A percentile compares a stretch with the other conserved stretches of the same genome.
Evolutionary conservation across 1,140 invertebrate species (phyloP).

Genomic region (Limonius californicus): DNA sequence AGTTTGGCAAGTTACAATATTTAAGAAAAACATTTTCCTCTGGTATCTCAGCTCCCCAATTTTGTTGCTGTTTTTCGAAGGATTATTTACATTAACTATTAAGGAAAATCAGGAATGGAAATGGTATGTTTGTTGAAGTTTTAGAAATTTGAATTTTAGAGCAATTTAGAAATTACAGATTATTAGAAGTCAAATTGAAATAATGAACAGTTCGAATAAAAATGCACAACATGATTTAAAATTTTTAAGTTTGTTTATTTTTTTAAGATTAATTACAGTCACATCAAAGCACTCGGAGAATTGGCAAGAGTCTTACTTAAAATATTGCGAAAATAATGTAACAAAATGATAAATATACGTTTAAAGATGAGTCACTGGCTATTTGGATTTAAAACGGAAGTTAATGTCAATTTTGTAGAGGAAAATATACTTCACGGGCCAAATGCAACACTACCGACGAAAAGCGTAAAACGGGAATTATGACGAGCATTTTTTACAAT

Average conservation of each 20-base stretch:
- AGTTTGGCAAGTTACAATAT: constrained; percentile 75
- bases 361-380: no score
- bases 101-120: constrained; percentile 85
- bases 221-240: no score
- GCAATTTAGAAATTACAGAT: background rate
- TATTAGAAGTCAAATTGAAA: background rate
- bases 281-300: background rate
- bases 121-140: constrained; percentile 69
- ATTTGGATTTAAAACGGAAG: no score
- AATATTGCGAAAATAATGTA: no score
- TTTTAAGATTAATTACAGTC: background rate
- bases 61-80: constrained; percentile 71
- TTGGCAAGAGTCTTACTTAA: background rate
- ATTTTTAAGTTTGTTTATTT: no score
- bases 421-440: no score
- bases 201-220: background rate
- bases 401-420: no score
- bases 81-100: constrained; percentile 78
- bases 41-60: constrained; percentile 76
- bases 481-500: no score
- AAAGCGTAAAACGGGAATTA: background rate
- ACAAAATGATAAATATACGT: no score
- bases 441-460: no score
- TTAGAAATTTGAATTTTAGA: background rate
- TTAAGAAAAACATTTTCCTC: constrained; percentile 66